Conservation (phyloP, 1,140 invertebrate species). For the Pomphorhynchus laevis region DNA sequence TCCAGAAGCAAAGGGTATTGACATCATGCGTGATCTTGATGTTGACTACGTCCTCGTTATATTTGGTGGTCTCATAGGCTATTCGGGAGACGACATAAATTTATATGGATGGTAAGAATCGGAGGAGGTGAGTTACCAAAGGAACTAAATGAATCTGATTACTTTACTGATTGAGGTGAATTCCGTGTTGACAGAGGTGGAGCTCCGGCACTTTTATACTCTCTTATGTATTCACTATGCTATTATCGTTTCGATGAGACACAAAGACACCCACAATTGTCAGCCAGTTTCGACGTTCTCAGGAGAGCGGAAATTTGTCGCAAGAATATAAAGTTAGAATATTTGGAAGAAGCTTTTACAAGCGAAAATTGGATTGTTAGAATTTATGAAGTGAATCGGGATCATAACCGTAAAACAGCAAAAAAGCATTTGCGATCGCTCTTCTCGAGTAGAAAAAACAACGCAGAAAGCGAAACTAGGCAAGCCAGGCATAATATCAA, state of each 20-base stretch:
- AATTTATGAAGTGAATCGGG: slow-evolving; percentile 44
- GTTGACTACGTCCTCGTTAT: slow-evolving; percentile 87
- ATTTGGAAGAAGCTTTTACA: slow-evolving; percentile 86
- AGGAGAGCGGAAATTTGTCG: slow-evolving; percentile 74
- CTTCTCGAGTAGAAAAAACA: too few species aligned
- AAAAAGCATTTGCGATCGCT: too few species aligned
- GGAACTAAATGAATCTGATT: slow-evolving; percentile 79
- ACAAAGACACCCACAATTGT: too few species aligned
- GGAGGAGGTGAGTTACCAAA: slow-evolving; percentile 93
- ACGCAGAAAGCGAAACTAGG: too few species aligned
- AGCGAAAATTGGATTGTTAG: slow-evolving; percentile 92
- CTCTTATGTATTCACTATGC: slow-evolving; percentile 91
- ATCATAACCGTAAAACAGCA: slow-evolving; percentile 17
- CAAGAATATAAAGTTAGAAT: slow-evolving; percentile 69
- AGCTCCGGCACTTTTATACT: slow-evolving; percentile 64
- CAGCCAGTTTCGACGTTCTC: slow-evolving; percentile 65
- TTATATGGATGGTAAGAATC: slow-evolving; percentile 97
- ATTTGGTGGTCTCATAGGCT: slow-evolving; percentile 89
- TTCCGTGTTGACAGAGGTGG: slow-evolving; percentile 72
- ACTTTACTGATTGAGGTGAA: slow-evolving; percentile 79
- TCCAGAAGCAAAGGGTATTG: too few species aligned
- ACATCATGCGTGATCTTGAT: slow-evolving; percentile 76
- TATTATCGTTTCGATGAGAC: slow-evolving; percentile 81
- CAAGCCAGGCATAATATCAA: too few species aligned
- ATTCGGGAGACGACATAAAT: slow-evolving; percentile 98